Evolutionary conservation across 2,797 vertebrate genomes (phyloP), one percentile per base, ranked within the genome.

Genomic region (Epinephelus coioides): DNA sequence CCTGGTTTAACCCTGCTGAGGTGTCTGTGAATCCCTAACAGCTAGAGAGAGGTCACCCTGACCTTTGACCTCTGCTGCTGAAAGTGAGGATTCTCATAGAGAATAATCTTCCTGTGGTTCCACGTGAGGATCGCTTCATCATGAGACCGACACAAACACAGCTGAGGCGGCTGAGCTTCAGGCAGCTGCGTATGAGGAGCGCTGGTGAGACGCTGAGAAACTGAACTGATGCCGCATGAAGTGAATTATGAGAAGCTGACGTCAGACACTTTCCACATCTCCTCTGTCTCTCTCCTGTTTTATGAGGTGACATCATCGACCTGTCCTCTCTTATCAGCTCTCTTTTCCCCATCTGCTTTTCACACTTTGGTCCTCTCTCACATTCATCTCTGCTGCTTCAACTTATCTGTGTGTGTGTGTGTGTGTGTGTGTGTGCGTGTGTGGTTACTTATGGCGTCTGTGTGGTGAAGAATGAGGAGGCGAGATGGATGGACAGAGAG

Each of bases 291-390:
- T 78, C 69, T 34, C 67, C 59, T 25, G 8, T 79, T 80, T 88
- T 87, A 73, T 55, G 55, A 23, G 81, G 55, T 94, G 91, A 93
- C 86, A 88, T 92, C 91, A 91, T 23, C 34, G 76, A 71, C 85
- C 72, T 19, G 38, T 83, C 79, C 72, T 60, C 76, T 83, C 81
- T 90, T 90, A 91, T 91, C 89, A 78, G 75, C 65, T 27, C 85
- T 75, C 34, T 61, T 19, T 38, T 71, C 77, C 84, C 70, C 86
- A 70, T 83, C 85, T 81, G 79, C 71, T 69, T 59, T 69, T 87
- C 75, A 72, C 81, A 86, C 83, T 76, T 59, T 61, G 51, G 53
- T 59, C 73, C 76, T 79, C 66, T 63, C 81, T 44, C 83, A 69
- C 70, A 49, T 75, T 65, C 62, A 47, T 82, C 87, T 79, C 73